Evolutionary conservation across 2,113 vertebrate genomes (phyloP), one percentile per base, ranked within the genome.

Genomic region (Platysteira castanea): DNA sequence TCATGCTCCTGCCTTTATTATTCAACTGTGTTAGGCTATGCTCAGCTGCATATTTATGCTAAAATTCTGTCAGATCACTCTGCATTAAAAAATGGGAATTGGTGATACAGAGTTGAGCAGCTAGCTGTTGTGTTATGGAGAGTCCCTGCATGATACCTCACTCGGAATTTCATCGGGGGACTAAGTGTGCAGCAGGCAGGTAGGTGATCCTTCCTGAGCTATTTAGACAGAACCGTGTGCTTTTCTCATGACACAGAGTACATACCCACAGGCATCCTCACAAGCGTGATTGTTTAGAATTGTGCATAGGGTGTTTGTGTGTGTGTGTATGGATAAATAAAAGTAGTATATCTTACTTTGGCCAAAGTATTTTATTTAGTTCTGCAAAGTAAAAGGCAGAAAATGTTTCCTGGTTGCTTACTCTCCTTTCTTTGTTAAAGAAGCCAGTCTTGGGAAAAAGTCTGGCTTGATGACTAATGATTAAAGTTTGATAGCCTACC

Each of bases 81-180:
- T 13, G 4, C 15, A 39, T 30, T 49, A 41, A 73, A 37, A 47
- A 26, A 26, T 39, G 15, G 28, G 11, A 70, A 19, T 22, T 26
- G 9, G 4, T 56, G 31, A 35, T 37, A 7, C 1, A 11, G 73
- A 80, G 31, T 13, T 61, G n/a, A 17, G 11, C 30, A 74, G 37
- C 39, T 49, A 35, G n/a, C 35, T 80, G 2, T 20, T 16, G 17
- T 52, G 8, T 33, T 73, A 20, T 1, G 3, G 33, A 42, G 47
- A 49, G 31, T 56, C 9, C 26, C 15, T n/a, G 11, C 13, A 1
- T 23, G 41, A 4, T 14, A 5, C 8, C 41, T 60, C 0, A 0
- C 49, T 73, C 20, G 26, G 35, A 69, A 57, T 56, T 70, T n/a
- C 19, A 9, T 30, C 21, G 30, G 27, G 4, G 35, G 52, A 31